Percentiles rank a stretch among this genome's conserved stretches.
phyloP scores from a whole-genome alignment of 1,140 invertebrate genomes.

The Phthorimaea operculella region DNA sequence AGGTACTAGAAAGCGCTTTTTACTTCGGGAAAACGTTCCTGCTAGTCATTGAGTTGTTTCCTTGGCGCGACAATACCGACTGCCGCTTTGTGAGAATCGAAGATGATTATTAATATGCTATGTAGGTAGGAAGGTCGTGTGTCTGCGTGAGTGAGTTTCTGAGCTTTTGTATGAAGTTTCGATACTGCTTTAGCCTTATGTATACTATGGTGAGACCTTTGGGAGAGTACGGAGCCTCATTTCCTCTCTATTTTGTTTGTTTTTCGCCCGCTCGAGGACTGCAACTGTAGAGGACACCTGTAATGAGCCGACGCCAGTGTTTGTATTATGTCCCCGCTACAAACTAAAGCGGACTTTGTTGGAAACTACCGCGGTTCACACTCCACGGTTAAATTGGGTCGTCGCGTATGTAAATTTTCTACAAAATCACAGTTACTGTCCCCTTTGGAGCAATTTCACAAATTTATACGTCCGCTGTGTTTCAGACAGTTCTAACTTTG shows the following conservation, averaged over 20 bases:
- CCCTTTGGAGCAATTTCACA: constrained; percentile 1
- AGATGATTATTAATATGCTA: no score
- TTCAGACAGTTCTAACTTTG: background rate
- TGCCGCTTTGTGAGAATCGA: no score
- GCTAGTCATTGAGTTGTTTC: no score
- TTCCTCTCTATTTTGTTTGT: background rate
- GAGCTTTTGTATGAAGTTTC: no score
- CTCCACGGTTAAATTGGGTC: background rate
- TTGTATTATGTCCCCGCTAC: background rate
- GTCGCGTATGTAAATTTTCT: background rate
- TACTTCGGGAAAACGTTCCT: no score
- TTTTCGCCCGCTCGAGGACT: background rate
- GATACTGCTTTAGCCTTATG: no score
- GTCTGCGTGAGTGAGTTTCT: no score
- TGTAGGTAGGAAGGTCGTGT: no score
- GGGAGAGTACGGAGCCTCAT: no score
- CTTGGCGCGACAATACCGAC: no score
- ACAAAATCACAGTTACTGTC: background rate
- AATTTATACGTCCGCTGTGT: background rate
- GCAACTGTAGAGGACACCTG: background rate
- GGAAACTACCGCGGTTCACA: background rate
- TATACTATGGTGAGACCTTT: no score
- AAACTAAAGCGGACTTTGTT: background rate
- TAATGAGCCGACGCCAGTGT: background rate
- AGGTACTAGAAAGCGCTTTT: no score